Evolutionary conservation across 2,888 invertebrate species (phyloP).

Genomic region (Caenorhabditis macrosperma): DNA sequence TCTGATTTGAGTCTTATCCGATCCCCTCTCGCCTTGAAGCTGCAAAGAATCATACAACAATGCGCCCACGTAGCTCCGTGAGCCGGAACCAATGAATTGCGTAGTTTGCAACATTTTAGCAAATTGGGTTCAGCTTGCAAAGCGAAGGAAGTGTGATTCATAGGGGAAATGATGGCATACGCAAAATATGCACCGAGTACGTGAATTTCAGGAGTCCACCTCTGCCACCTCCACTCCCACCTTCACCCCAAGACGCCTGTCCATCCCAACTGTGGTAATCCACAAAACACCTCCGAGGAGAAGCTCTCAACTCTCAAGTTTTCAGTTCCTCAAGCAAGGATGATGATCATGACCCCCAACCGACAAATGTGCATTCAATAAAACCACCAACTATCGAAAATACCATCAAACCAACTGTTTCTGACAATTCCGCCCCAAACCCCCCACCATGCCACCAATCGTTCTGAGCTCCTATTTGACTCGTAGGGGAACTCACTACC

Average conservation of each 20-base stretch:
- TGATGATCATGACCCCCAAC: background rate
- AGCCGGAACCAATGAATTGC: too few species aligned
- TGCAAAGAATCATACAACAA: slow-evolving; percentile 9
- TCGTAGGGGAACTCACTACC: slow-evolving; percentile 53
- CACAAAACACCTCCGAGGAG: background rate
- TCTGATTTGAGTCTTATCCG: background rate
- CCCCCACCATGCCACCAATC: slow-evolving; percentile 6
- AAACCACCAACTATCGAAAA: background rate
- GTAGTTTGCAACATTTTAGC: too few species aligned
- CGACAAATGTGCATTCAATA: slow-evolving; percentile 25
- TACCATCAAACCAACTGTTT: slow-evolving; percentile 32
- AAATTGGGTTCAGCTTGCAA: too few species aligned
- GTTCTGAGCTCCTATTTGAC: slow-evolving; percentile 52
- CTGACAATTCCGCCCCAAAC: slow-evolving; percentile 55
- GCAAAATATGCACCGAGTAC: too few species aligned
- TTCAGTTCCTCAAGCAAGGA: slow-evolving; percentile 57
- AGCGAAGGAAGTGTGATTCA: background rate
- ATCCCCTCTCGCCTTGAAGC: background rate
- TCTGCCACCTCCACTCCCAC: slow-evolving; percentile 24
- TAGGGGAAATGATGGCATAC: background rate
- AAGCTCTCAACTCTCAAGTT: background rate
- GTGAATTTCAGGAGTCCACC: slow-evolving; percentile 39
- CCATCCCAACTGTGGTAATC: slow-evolving; percentile 51
- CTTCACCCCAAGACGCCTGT: slow-evolving; percentile 39
- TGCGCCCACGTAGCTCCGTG: background rate